Conservation (phyloP, 2,113 vertebrate species). For the Amblyornis subalaris region DNA sequence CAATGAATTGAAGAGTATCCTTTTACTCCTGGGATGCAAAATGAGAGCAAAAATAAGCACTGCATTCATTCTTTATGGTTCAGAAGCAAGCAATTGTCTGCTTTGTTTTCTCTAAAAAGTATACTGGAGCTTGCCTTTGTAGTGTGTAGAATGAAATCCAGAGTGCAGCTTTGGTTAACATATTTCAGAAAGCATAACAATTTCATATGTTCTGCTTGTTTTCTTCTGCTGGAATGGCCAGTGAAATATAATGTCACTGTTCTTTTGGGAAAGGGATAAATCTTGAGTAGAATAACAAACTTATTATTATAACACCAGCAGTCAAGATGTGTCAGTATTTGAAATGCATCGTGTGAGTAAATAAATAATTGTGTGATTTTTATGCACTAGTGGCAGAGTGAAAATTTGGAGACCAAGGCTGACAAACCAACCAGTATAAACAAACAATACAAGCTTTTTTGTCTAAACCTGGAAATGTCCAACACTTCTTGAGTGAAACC, state of each 20-base stretch:
- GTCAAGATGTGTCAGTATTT: neutral
- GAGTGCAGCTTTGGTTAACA: neutral
- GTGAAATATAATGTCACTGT: neutral
- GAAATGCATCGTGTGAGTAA: neutral
- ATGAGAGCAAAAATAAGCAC: neutral
- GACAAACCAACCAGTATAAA: neutral
- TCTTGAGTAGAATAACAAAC: neutral
- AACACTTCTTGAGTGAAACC: neutral
- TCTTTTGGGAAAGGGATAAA: neutral
- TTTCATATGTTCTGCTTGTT: neutral
- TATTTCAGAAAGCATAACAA: neutral
- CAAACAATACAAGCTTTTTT: neutral
- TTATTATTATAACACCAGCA: neutral
- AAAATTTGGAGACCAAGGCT: neutral
- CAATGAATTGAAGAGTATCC: neutral
- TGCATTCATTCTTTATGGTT: neutral
- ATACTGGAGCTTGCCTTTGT: neutral
- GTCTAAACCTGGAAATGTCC: neutral
- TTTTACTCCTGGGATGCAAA: conserved; percentile 14
- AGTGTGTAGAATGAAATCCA: neutral
- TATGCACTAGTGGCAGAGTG: neutral
- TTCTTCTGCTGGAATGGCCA: neutral
- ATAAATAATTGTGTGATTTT: neutral
- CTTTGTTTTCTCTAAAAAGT: neutral
- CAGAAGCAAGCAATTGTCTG: neutral